phyloP scores from a whole-genome alignment of 2,888 invertebrate genomes.

The Ornithoptera alexandrae region DNA sequence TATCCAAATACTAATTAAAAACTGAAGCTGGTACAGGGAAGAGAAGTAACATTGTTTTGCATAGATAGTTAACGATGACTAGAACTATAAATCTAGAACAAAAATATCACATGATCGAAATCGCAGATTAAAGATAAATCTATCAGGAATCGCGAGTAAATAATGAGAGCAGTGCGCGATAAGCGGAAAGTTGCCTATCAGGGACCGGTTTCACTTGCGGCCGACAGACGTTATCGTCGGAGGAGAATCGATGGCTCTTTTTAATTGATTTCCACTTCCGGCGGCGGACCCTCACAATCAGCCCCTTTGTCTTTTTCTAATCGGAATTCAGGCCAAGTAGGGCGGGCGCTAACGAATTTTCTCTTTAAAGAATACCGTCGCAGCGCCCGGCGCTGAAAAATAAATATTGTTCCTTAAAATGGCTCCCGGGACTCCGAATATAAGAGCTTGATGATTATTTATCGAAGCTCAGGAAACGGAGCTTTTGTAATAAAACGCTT shows the following conservation, averaged over 20 bases:
- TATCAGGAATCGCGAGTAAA: background rate
- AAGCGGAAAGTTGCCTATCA: no score
- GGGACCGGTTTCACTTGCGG: background rate
- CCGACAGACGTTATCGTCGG: constrained; percentile 54
- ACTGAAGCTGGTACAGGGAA: no score
- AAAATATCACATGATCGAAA: no score
- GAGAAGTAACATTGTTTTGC: no score
- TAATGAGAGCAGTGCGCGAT: background rate
- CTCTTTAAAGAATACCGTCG: constrained; percentile 52
- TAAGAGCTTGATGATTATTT: constrained; percentile 37
- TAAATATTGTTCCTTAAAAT: constrained; percentile 57
- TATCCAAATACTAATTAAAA: no score
- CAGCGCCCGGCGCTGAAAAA: constrained; percentile 40
- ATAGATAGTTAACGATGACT: no score
- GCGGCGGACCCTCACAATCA: constrained; percentile 50
- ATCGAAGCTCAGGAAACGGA: constrained; percentile 28
- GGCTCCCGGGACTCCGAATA: constrained; percentile 37
- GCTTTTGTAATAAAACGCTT: constrained; percentile 1
- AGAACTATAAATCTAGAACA: no score
- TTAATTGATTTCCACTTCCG: constrained; percentile 74
- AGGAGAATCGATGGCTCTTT: constrained; percentile 68
- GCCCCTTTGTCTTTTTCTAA: constrained; percentile 71
- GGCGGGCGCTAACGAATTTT: constrained; percentile 57
- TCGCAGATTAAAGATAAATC: no score
- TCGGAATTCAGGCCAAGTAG: constrained; percentile 64